Conservation (phyloP, 2,797 vertebrate genomes). For the Poecilia picta region DNA sequence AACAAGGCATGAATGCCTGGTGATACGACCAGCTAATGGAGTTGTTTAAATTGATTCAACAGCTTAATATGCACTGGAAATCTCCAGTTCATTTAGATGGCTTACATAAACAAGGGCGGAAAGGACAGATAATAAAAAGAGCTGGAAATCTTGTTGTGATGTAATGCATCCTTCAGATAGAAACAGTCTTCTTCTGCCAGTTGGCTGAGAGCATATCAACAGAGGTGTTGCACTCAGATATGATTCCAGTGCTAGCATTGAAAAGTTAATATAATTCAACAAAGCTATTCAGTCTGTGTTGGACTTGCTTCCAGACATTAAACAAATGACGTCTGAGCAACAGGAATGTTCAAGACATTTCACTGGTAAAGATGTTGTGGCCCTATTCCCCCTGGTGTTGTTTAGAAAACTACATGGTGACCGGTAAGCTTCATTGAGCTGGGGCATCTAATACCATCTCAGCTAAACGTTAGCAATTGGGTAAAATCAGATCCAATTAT, state of each 20-base stretch:
- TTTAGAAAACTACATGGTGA: no score
- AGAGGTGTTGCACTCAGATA: conserved; percentile 15
- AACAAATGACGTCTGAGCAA: no score
- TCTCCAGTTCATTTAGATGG: conserved; percentile 17
- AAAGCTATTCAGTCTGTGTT: not conserved
- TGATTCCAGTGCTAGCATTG: conserved; percentile 4
- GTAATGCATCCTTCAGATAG: conserved; percentile 36
- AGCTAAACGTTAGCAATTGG: no score
- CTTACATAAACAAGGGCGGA: conserved; percentile 32
- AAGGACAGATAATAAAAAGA: conserved; percentile 38
- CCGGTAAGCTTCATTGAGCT: no score
- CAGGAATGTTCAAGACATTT: no score
- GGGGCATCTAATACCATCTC: no score
- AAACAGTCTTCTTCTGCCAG: conserved; percentile 26
- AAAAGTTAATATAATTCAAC: conserved; percentile 26
- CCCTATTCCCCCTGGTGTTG: no score
- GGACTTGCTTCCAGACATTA: no score
- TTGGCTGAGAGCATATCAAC: conserved; percentile 43
- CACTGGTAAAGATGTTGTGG: no score
- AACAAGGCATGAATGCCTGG: conserved; percentile 5
- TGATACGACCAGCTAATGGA: conserved; percentile 41
- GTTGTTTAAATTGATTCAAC: conserved; percentile 19
- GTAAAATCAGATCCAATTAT: no score
- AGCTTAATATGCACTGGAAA: conserved; percentile 1
- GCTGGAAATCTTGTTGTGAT: conserved; percentile 44